Evolutionary conservation across 37 sponge, comb jelly and placozoan genomes (phyloP).

Genomic region (Oscarella lobularis): DNA sequence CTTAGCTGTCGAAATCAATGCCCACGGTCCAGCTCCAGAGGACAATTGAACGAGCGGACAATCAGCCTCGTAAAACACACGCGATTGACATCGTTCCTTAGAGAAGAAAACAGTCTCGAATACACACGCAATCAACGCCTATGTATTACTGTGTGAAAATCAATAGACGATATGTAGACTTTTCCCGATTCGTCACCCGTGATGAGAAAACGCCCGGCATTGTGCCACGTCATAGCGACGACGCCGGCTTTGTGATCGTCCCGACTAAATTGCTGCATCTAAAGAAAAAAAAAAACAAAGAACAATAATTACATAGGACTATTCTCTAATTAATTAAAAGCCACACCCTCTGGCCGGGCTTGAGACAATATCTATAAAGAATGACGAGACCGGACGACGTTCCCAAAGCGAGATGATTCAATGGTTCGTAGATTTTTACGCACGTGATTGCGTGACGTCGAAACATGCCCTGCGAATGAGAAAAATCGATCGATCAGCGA

Average conservation of each 20-base stretch:
- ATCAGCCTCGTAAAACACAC: background rate
- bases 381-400: background rate
- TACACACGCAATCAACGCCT: too few relatives aligned
- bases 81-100: background rate
- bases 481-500: too few relatives aligned
- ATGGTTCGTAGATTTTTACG: background rate
- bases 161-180: background rate
- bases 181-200: background rate
- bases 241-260: background rate
- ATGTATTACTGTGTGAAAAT: background rate
- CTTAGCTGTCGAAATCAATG: background rate
- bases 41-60: background rate
- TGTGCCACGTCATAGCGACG: background rate
- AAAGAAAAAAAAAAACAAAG: too few relatives aligned
- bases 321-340: too few relatives aligned
- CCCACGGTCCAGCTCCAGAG: background rate
- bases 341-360: too few relatives aligned
- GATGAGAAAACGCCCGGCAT: background rate
- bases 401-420: background rate
- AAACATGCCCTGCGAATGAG: too few relatives aligned
- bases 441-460: background rate
- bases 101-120: too few relatives aligned
- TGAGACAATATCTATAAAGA: too few relatives aligned
- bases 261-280: too few relatives aligned
- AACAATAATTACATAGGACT: too few relatives aligned